Conservation (phyloP, 2,797 vertebrate genomes). For the Gephyroberyx darwinii region DNA sequence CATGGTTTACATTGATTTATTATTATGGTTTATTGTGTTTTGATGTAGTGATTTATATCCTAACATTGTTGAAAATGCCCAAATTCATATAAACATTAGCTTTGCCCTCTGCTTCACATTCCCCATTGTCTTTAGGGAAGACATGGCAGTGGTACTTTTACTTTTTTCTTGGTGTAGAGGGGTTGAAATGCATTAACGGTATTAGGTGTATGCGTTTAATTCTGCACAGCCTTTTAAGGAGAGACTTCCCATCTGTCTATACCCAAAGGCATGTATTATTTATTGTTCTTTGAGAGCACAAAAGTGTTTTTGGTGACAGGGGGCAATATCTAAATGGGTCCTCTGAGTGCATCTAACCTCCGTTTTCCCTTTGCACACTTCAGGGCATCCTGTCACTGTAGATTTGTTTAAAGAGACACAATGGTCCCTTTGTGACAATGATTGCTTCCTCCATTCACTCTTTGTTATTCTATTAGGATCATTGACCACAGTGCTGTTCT, state of each 20-base stretch:
- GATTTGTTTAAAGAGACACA: constrained; percentile 62
- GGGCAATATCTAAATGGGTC: constrained; percentile 74
- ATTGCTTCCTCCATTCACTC: constrained; percentile 46
- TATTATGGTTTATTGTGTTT: not conserved
- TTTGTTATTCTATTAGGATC: constrained; percentile 49
- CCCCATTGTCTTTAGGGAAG: constrained; percentile 11
- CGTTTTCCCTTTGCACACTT: constrained; percentile 59
- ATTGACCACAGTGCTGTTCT: constrained; percentile 16
- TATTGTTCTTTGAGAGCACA: constrained; percentile 75
- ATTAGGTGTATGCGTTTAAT: constrained; percentile 76
- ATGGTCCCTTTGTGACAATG: constrained; percentile 57
- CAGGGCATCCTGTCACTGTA: constrained; percentile 74
- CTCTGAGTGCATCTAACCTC: constrained; percentile 62
- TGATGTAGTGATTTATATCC: not conserved
- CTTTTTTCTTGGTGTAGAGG: constrained; percentile 2
- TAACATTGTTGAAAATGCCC: not conserved
- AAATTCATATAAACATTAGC: not conserved
- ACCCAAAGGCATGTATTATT: constrained; percentile 79
- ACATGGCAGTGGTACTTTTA: constrained; percentile 14
- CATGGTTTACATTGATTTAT: too few relatives aligned
- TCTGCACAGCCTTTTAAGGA: constrained; percentile 58
- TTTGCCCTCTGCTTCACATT: constrained; percentile 17
- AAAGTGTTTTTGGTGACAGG: constrained; percentile 67
- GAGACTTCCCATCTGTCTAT: constrained; percentile 57
- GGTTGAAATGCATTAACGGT: constrained; percentile 67